phyloP scores from a whole-genome alignment of 2,113 vertebrate genomes.

The Peromyscus polionotus region DNA sequence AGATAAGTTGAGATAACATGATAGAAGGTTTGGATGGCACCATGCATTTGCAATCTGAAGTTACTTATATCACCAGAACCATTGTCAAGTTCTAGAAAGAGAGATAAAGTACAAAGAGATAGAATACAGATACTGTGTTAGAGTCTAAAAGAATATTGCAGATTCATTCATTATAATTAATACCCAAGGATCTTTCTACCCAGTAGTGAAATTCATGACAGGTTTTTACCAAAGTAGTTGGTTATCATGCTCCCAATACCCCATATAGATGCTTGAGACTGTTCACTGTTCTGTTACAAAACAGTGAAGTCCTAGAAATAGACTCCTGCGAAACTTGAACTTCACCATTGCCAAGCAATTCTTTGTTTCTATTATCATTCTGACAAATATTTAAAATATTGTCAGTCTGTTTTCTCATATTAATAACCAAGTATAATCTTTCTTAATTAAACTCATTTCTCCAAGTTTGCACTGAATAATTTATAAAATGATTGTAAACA shows the following conservation, averaged over 20 bases:
- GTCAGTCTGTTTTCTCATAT: constrained; percentile 65
- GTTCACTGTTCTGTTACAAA: background rate
- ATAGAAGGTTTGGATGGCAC: background rate
- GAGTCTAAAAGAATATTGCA: constrained; percentile 19
- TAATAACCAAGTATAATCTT: constrained; percentile 59
- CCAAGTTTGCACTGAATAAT: constrained; percentile 62
- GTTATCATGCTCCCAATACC: background rate
- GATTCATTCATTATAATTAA: background rate
- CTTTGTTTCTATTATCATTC: constrained; percentile 57
- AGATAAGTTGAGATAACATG: background rate
- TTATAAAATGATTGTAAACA: constrained; percentile 72
- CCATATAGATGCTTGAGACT: background rate
- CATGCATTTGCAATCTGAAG: background rate
- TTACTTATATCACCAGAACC: background rate
- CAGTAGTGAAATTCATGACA: constrained; percentile 33
- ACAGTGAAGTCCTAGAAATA: background rate
- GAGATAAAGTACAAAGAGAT: background rate
- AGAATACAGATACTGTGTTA: constrained; percentile 10
- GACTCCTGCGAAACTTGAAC: constrained; percentile 36
- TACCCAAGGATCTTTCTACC: background rate
- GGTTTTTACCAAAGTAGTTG: constrained; percentile 41
- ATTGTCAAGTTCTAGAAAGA: background rate
- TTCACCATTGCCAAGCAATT: constrained; percentile 49
- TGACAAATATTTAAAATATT: constrained; percentile 58
- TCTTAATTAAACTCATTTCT: constrained; percentile 74